phyloP scores from a whole-genome alignment of 1,140 invertebrate genomes.

The Lepidurus apus region DNA sequence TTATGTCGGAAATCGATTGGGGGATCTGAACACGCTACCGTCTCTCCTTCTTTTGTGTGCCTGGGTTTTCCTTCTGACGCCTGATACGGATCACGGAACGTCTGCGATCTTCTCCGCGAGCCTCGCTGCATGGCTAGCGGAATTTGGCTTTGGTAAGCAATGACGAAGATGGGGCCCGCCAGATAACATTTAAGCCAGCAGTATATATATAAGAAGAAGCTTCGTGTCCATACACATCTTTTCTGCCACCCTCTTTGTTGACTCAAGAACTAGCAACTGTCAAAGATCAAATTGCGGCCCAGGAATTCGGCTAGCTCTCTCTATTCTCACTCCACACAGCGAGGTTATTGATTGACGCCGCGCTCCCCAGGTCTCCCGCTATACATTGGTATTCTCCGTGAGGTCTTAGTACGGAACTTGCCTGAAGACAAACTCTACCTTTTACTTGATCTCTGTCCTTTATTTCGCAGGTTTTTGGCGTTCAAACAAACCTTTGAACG shows the following conservation, averaged over 20 bases:
- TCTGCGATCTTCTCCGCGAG: not conserved
- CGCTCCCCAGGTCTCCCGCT: not conserved
- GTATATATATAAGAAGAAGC: not conserved
- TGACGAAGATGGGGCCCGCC: not conserved
- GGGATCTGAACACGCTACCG: not conserved
- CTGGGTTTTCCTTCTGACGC: constrained; percentile 13
- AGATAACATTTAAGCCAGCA: not conserved
- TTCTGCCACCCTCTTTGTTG: not conserved
- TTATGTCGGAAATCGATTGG: not conserved
- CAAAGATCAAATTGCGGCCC: constrained; percentile 18
- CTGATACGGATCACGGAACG: constrained; percentile 10
- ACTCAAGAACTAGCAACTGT: constrained; percentile 14
- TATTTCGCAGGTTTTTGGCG: no score
- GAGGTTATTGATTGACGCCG: constrained; percentile 13
- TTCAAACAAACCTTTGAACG: no score
- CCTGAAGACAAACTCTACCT: not conserved
- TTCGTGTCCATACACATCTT: not conserved
- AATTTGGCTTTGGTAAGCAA: constrained; percentile 11
- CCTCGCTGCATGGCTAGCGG: not conserved
- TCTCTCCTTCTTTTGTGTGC: not conserved
- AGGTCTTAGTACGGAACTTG: not conserved
- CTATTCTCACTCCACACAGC: not conserved
- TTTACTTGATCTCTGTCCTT: no score
- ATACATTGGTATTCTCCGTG: not conserved
- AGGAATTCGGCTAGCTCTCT: not conserved